phyloP scores from a whole-genome alignment of 2,113 vertebrate species.

The Solea senegalensis region DNA sequence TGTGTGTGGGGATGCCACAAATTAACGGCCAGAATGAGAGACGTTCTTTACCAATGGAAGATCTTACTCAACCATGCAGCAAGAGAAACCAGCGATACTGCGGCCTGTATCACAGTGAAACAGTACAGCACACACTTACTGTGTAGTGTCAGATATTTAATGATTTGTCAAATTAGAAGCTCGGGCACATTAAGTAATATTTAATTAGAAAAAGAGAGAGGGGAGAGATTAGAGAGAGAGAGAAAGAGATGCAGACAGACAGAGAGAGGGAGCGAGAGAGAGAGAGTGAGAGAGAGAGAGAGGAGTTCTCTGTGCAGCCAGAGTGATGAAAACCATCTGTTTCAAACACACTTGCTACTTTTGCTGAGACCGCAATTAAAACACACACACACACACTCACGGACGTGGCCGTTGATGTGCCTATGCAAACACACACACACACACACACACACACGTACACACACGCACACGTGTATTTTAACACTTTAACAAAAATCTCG shows the following conservation, averaged over 20 bases:
- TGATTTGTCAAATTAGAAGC: conserved; percentile 68
- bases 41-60: conserved; percentile 49
- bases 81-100: conserved; percentile 18
- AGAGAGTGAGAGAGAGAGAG: conserved; percentile 46
- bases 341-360: conserved; percentile 80
- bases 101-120: conserved; percentile 27
- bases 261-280: conserved; percentile 42
- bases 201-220: conserved; percentile 63
- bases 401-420: conserved; percentile 46
- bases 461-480: conserved; percentile 47
- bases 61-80: conserved; percentile 64
- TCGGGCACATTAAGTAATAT: conserved; percentile 56
- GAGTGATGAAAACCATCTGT: conserved; percentile 83
- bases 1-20: conserved; percentile 29
- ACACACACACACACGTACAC: conserved; percentile 1
- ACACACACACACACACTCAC: conserved; percentile 48
- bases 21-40: conserved; percentile 69
- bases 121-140: conserved; percentile 5
- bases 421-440: conserved; percentile 31
- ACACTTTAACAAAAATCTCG: conserved; percentile 69
- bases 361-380: conserved; percentile 81
- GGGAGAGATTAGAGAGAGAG: conserved; percentile 51
- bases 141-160: conserved; percentile 37
- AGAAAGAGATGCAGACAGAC: conserved; percentile 22
- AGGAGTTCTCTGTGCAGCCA: conserved; percentile 61